Evolutionary conservation across 1,140 invertebrate species (phyloP).

Genomic region (Elymnias hypermnestra): DNA sequence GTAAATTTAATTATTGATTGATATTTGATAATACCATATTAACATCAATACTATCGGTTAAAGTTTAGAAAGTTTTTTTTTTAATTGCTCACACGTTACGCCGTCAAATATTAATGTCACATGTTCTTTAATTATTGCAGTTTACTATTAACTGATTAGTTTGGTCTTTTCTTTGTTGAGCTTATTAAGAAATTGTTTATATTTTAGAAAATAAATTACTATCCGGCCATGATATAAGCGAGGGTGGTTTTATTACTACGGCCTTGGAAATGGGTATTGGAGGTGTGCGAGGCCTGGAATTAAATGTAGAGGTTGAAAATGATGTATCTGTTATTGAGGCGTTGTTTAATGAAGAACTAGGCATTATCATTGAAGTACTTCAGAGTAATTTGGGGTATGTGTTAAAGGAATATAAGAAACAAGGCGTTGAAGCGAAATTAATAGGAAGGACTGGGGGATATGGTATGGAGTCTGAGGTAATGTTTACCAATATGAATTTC

Average conservation of each 20-base stretch:
- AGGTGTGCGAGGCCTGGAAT: slow-evolving; percentile 87
- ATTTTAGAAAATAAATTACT: slow-evolving; percentile 82
- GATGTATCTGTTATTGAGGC: slow-evolving; percentile 78
- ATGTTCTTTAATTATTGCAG: too few relatives aligned
- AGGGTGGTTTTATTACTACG: slow-evolving; percentile 94
- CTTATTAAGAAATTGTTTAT: background rate
- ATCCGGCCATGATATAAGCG: slow-evolving; percentile 97
- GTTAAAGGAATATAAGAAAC: slow-evolving; percentile 77
- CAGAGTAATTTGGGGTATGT: slow-evolving; percentile 77
- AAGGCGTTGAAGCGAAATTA: slow-evolving; percentile 79
- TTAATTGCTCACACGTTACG: too few relatives aligned
- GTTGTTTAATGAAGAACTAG: slow-evolving; percentile 94
- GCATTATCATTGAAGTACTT: slow-evolving; percentile 92
- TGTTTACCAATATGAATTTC: slow-evolving; percentile 1
- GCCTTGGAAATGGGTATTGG: slow-evolving; percentile 97
- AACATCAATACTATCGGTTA: too few relatives aligned
- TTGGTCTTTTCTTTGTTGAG: too few relatives aligned
- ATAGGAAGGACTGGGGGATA: slow-evolving; percentile 84
- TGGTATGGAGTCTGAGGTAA: slow-evolving; percentile 80
- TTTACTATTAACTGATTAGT: too few relatives aligned
- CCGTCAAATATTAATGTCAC: too few relatives aligned
- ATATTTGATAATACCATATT: too few relatives aligned
- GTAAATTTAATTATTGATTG: too few relatives aligned
- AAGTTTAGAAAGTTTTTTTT: too few relatives aligned
- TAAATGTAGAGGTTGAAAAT: slow-evolving; percentile 80